Percentiles rank a stretch among this genome's conserved stretches.
Evolutionary conservation across 2,888 invertebrate genomes (phyloP).

Genomic region (Alentia gelatinosa): DNA sequence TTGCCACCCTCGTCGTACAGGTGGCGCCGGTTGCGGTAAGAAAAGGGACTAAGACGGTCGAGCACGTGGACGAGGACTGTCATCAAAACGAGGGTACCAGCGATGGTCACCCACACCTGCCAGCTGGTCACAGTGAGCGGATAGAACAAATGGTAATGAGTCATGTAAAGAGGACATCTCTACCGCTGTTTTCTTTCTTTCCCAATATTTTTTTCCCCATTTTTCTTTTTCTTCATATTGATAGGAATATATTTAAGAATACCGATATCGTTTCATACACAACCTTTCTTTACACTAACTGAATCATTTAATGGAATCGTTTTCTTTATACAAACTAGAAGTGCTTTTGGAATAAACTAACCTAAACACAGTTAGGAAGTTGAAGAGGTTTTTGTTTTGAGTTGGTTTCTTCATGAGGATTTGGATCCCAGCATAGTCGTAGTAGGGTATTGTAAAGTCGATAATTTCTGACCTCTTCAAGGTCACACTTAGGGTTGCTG

Average conservation of each 20-base stretch:
- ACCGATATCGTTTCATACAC: too few species aligned
- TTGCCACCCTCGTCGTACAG: conserved; percentile 90
- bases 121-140: too few species aligned
- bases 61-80: conserved; percentile 93
- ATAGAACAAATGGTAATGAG: too few species aligned
- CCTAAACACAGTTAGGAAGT: conserved; percentile 42
- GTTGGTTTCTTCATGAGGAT: conserved; percentile 68
- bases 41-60: conserved; percentile 91
- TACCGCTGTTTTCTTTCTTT: too few species aligned
- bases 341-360: too few species aligned
- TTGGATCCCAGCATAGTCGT: conserved; percentile 70
- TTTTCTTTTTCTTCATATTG: too few species aligned
- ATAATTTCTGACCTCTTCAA: conserved; percentile 64
- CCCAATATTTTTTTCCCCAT: too few species aligned
- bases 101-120: conserved; percentile 93
- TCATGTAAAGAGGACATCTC: too few species aligned
- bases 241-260: too few species aligned
- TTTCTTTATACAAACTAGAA: too few species aligned
- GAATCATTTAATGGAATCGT: too few species aligned
- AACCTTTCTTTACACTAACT: too few species aligned
- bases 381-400: conserved; percentile 51
- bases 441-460: conserved; percentile 67
- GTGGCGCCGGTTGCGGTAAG: conserved; percentile 90
- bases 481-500: conserved; percentile 68
- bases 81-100: conserved; percentile 90